Evolutionary conservation across 2,113 vertebrate species (phyloP), one percentile per base, ranked within the genome.

Genomic region (Chunga burmeisteri): DNA sequence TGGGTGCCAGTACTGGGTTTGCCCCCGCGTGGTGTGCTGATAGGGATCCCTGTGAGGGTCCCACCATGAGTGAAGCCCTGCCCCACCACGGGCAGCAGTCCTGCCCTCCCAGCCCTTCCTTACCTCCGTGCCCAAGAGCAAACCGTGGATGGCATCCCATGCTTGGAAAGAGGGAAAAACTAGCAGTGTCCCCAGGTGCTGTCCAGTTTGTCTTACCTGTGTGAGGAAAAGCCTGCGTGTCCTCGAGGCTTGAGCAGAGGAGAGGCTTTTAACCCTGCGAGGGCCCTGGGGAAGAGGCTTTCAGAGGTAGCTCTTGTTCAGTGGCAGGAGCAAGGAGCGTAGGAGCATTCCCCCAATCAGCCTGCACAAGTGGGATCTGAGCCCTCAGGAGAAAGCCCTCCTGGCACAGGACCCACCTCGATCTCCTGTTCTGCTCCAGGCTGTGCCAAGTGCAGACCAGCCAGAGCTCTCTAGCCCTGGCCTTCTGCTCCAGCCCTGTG

Each of bases 211-310:
- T 47, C 91, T 89, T 86, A 74, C 91, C 71, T 78, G 81, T 36
- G 9, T 6, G 50, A 86, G 1, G 49, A 81, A n/a, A 42, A 91
- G 46, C 26, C n/a, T 4, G 3, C 3, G 22, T 27, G 72, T 65
- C 50, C 36, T 38, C 5, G 0, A 34, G 22, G 46, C 46, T 70
- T 49, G 2, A 62, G 46, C 0, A 0, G 38, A 63, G 62, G 40
- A 47, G 66, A 32, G 66, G 66, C 67, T 94, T 95, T 93, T 86
- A 96, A 80, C 38, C 42, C 62, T 23, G 34, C 1, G 3, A 59
- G 55, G 16, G 10, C 38, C 75, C 86, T 62, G n/a, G 29, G 82
- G 88, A 66, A 95, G 70, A 44, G 34, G 63, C 67, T 88, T 52
- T 36, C 86, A 71, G 71, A 52, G 42, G 47, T 13, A 38, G 66